A percentile compares a stretch with the other conserved stretches of the same genome.
phyloP scores from a whole-genome alignment of 2,113 vertebrate species.

The Forbesichthys agassizii region DNA sequence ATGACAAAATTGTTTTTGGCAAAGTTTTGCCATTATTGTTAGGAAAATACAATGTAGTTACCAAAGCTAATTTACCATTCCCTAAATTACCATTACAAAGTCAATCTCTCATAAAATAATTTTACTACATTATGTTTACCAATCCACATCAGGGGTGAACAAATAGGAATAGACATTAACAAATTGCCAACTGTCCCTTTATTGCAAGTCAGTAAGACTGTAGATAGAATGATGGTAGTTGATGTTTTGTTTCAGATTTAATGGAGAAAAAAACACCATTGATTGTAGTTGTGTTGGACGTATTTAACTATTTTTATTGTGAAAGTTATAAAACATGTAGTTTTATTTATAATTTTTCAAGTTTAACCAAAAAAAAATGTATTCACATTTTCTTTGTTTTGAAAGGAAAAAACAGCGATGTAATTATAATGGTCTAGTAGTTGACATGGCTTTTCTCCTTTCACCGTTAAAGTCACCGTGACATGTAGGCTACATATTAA shows the following conservation, averaged over 20 bases:
- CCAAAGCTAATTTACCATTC: no score
- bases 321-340: constrained; percentile 45
- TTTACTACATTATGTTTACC: background rate
- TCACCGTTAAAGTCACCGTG: constrained; percentile 59
- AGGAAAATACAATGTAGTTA: no score
- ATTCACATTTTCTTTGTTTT: constrained; percentile 51
- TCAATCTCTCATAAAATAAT: background rate
- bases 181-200: background rate
- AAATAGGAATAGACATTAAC: background rate
- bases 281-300: constrained; percentile 70
- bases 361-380: constrained; percentile 11
- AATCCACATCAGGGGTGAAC: background rate
- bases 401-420: constrained; percentile 43
- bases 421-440: constrained; percentile 55
- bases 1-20: no score
- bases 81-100: no score
- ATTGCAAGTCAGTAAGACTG: constrained; percentile 35
- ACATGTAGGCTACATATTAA: constrained; percentile 63
- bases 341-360: constrained; percentile 53
- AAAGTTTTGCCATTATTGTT: no score
- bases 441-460: constrained; percentile 49
- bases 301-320: constrained; percentile 74
- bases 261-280: constrained; percentile 45
- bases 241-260: constrained; percentile 64
- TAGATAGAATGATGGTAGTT: constrained; percentile 61